Evolutionary conservation across 2,797 vertebrate species (phyloP).

Genomic region (Poecilia velifera): DNA sequence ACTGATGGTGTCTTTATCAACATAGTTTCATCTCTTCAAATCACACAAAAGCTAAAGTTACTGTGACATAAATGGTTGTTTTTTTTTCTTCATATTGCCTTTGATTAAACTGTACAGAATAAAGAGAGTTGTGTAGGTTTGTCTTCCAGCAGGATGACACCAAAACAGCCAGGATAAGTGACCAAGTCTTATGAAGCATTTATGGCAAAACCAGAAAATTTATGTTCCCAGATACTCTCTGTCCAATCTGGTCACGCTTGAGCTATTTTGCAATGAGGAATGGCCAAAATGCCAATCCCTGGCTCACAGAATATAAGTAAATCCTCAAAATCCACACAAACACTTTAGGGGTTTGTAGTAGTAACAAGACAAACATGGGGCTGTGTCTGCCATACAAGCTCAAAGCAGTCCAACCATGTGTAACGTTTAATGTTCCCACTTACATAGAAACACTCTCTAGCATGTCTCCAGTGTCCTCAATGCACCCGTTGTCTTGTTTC

Average conservation of each 20-base stretch:
- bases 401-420: conserved; percentile 53
- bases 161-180: neutral
- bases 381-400: conserved; percentile 55
- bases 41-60: neutral
- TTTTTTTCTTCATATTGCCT: neutral
- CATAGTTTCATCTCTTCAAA: neutral
- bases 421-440: conserved; percentile 52
- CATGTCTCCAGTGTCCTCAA: conserved; percentile 51
- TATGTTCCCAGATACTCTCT: neutral
- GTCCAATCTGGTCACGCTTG: neutral
- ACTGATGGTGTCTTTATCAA: neutral
- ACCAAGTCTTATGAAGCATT: neutral
- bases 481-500: conserved; percentile 71
- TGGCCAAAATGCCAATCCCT: neutral
- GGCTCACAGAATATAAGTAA: neutral
- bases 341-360: neutral
- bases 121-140: neutral
- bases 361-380: conserved; percentile 27
- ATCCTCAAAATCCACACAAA: neutral
- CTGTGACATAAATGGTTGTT: neutral
- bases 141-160: neutral
- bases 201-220: neutral
- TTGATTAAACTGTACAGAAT: neutral
- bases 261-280: neutral
- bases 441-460: conserved; percentile 26